Evolutionary conservation across 2,888 invertebrate genomes (phyloP).

Genomic region (Drosophila falleni): DNA sequence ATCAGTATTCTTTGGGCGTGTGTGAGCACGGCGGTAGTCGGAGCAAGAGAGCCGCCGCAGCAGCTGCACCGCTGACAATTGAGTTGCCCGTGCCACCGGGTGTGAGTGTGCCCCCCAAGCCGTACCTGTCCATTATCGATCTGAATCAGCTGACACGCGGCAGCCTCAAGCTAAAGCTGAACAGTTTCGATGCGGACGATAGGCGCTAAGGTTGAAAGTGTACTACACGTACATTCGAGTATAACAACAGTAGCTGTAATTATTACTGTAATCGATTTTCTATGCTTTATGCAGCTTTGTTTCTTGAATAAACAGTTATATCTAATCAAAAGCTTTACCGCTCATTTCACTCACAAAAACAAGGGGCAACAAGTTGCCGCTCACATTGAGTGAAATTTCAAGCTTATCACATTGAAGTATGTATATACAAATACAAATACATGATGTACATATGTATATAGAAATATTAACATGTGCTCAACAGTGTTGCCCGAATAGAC

Average conservation of each 20-base stretch:
- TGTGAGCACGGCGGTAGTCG: constrained; percentile 59
- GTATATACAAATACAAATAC: constrained; percentile 2
- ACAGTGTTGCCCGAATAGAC: background rate
- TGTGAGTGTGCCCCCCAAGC: constrained; percentile 86
- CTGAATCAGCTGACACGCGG: constrained; percentile 89
- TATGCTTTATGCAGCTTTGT: constrained; percentile 51
- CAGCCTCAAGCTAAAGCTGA: constrained; percentile 86
- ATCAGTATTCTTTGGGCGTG: constrained; percentile 82
- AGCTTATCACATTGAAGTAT: constrained; percentile 34
- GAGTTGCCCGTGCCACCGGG: constrained; percentile 69
- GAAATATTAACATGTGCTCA: background rate
- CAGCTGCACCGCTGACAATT: constrained; percentile 42
- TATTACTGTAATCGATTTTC: constrained; percentile 49
- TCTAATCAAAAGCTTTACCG: constrained; percentile 32
- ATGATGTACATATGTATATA: constrained; percentile 14
- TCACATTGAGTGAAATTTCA: constrained; percentile 34
- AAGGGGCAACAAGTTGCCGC: constrained; percentile 53
- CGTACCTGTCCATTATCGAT: constrained; percentile 90
- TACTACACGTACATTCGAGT: background rate
- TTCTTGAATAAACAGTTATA: constrained; percentile 57
- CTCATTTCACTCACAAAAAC: constrained; percentile 19
- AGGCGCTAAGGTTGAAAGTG: constrained; percentile 48
- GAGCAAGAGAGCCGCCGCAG: constrained; percentile 45
- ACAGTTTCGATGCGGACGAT: constrained; percentile 65
- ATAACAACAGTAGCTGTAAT: constrained; percentile 14